These are phyloP conservation scores for Limnephilus lunatus DNA, from an alignment of 2,888 invertebrate species.

Conservation along the genomic window DNA sequence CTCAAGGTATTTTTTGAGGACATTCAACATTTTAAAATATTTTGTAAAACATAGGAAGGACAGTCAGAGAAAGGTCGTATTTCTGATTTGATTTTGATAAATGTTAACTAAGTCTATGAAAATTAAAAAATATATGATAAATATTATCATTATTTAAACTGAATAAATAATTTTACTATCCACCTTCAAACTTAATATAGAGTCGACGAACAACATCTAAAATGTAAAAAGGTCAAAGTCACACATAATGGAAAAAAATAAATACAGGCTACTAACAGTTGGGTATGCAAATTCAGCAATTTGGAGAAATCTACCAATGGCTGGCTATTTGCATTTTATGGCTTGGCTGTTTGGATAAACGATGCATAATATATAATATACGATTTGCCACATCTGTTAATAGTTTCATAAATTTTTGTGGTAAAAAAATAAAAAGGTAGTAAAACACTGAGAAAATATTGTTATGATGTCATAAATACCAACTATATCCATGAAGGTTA, in stretches of 20 bases:
- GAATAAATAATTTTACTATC: no score
- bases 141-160: no score
- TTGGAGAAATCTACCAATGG: neutral
- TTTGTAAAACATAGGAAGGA: no score
- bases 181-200: neutral
- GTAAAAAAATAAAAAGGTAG: neutral
- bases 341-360: neutral
- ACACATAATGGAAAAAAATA: neutral
- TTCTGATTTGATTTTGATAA: no score
- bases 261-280: no score
- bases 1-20: no score
- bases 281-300: neutral
- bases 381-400: neutral
- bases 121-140: no score
- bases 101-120: no score
- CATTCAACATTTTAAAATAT: no score
- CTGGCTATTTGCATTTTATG: neutral
- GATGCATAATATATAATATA: neutral
- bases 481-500: neutral
- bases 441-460: neutral
- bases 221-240: neutral
- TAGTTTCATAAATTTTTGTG: neutral
- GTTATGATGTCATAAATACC: neutral
- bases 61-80: no score
- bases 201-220: neutral